Evolutionary conservation across 2,113 vertebrate species (phyloP).

Genomic region (Chrysemys picta): DNA sequence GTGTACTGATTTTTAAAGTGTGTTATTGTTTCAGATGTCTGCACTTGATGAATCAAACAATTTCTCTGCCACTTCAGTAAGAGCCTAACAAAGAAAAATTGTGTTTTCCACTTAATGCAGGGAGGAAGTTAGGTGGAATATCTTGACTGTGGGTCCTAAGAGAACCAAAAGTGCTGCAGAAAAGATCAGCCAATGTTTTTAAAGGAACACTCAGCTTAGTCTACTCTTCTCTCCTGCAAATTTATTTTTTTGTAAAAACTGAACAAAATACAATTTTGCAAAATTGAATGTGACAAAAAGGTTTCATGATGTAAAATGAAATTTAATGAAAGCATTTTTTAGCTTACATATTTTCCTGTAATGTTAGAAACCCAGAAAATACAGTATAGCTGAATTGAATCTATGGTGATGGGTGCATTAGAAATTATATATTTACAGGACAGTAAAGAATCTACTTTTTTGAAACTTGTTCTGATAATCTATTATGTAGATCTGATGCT

Average conservation of each 20-base stretch:
- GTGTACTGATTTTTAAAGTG: background rate
- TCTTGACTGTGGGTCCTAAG: background rate
- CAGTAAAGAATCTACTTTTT: accelerated
- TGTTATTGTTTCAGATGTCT: background rate
- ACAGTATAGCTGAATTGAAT: background rate
- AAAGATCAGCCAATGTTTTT: accelerated
- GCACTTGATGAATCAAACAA: background rate
- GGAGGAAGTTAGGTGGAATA: background rate
- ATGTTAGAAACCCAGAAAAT: background rate
- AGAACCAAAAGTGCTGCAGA: background rate
- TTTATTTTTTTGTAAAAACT: background rate
- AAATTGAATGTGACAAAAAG: background rate
- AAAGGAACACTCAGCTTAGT: background rate
- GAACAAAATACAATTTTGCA: background rate
- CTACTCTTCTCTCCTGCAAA: background rate
- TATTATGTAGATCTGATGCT: constrained; percentile 89
- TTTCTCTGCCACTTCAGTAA: background rate
- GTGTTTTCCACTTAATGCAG: background rate
- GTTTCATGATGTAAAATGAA: background rate
- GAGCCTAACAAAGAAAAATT: background rate
- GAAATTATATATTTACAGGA: accelerated
- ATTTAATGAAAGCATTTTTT: background rate
- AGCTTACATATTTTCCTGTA: background rate
- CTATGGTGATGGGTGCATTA: background rate
- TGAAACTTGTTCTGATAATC: background rate